Base-by-base conservation (phyloP, 2,113 vertebrate species). In the Sylvia atricapilla region DNA sequence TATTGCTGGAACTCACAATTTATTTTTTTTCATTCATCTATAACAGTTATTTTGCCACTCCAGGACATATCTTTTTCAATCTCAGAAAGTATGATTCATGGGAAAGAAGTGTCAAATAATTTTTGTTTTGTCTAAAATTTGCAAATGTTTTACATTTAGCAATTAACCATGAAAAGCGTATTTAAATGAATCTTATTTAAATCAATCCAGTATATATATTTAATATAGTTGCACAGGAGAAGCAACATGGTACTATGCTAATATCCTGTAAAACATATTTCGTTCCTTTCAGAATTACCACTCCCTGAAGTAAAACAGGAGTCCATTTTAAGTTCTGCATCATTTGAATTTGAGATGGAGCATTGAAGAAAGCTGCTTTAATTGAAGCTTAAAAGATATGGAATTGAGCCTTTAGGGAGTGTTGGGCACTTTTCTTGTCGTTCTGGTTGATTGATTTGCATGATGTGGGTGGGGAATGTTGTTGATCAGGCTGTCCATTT, bases 371-470 rank as follows among this genome's bases (percentile, higher is more conserved):
- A 82, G 31, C 80, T 79, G 33, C 66, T 73, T 89, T 92, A 96
- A 94, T 76, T 89, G 94, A 89, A 89, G 80, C 62, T 90, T 92
- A 75, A 95, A 95, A 92, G 90, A 87, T 95, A 94, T 1, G 43
- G 86, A 93, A 72, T 89, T 80, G 83, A 88, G 95, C 86, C 95
- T 96, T 94, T 66, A 92, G 90, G 96, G 92, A 91, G 41, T 14
- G 53, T 22, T 92, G 93, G 84, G 73, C 80, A 94, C 88, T 97
- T 94, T 96, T 96, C 96, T 94, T 93, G 95, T 97, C 64, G 2
- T 96, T 94, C 96, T 96, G 53, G 92, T 82, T 95, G 92, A 96
- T 91, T 81, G 90, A 96, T 96, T 95, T 97, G 88, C 95, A 94
- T 97, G 55, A 66, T 90, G 92, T 96, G 60, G 94, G 95, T 93